Base-by-base conservation (phyloP, 2,113 vertebrate species). In the Boulengerochromis microlepis region DNA sequence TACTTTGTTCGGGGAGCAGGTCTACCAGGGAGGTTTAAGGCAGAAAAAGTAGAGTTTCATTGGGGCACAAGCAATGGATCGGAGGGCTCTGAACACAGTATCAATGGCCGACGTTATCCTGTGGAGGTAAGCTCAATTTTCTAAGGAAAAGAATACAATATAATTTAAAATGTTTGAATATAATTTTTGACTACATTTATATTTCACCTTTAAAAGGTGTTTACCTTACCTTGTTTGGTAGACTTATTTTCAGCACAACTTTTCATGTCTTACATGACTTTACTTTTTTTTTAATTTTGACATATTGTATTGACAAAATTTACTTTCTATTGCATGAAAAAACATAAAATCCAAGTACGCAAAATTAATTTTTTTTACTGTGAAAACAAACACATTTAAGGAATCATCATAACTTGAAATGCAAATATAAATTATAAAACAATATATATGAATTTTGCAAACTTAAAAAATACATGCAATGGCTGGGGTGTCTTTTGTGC, bases 1-100 rank as follows among this genome's bases (percentile, higher is more conserved):
- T 99, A 99, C 95, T 99, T 98, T 90, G 96, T 99, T 93, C 97
- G 97, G 2, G 98, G 98, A 12, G 98, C 98, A 0, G 98, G 98
- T 26, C 93, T 99, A 71, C 98, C 98, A 0, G 98, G 98, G 74
- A 97, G 98, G 92, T 99, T 99, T 95, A 99, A 98, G 93, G 98
- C 98, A 1, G 98, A 99, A 94, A 99, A 99, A 96, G 97, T 99
- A 85, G 98, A 99, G 92, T 99, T 99, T 94, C 98, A 99, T 89
- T 99, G 98, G 98, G 98, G 98, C 81, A 98, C 98, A 42, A 99
- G 96, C 96, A 98, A 98, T 2, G 98, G 97, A 64, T 99, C 98
- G 0, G 97, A 97, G 0, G 98, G 98, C 83, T 99, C 98, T 1
- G 98, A 99, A 52, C 98, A 99, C 96, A 98, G 98, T 94, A 96